phyloP scores from a whole-genome alignment of 1,140 invertebrate species.

The Heterodera schachtii region DNA sequence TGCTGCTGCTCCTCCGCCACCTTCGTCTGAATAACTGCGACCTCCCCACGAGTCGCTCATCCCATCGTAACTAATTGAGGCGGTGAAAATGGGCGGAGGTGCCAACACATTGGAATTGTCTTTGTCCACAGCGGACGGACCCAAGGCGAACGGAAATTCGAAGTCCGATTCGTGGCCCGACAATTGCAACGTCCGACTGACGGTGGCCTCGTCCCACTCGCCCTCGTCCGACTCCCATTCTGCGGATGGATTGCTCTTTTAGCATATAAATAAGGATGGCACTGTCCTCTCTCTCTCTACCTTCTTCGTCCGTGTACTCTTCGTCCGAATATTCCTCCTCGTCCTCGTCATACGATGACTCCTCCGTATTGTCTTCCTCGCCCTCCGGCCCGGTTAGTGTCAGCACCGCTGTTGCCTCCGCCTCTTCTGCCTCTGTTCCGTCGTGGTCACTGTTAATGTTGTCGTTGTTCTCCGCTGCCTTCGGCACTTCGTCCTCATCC shows the following conservation, averaged over 20 bases:
- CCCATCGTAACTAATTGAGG: conserved; percentile 63
- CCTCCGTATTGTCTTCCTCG: neutral
- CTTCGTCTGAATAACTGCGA: conserved; percentile 26
- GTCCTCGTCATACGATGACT: conserved; percentile 11
- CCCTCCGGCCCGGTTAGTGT: conserved; percentile 11
- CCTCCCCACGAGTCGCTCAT: conserved; percentile 45
- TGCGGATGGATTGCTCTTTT: neutral
- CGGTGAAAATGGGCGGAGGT: conserved; percentile 61
- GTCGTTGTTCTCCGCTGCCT: neutral
- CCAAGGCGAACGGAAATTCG: conserved; percentile 35
- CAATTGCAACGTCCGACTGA: conserved; percentile 33
- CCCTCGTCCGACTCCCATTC: conserved; percentile 37
- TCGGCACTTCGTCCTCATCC: conserved; percentile 16
- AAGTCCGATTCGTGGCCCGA: conserved; percentile 37
- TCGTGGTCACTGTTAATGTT: conserved; percentile 4
- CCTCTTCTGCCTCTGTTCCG: conserved; percentile 19
- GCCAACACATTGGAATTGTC: conserved; percentile 43
- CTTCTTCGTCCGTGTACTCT: conserved; percentile 34
- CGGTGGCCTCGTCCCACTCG: conserved; percentile 24
- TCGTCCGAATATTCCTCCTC: conserved; percentile 14
- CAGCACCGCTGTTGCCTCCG: conserved; percentile 9
- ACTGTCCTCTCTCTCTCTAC: neutral
- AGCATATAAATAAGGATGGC: neutral
- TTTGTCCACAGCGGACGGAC: conserved; percentile 22
- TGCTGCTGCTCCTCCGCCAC: conserved; percentile 13